Base-by-base conservation (phyloP, 1,140 invertebrate species). In the Aphelinus certus region DNA sequence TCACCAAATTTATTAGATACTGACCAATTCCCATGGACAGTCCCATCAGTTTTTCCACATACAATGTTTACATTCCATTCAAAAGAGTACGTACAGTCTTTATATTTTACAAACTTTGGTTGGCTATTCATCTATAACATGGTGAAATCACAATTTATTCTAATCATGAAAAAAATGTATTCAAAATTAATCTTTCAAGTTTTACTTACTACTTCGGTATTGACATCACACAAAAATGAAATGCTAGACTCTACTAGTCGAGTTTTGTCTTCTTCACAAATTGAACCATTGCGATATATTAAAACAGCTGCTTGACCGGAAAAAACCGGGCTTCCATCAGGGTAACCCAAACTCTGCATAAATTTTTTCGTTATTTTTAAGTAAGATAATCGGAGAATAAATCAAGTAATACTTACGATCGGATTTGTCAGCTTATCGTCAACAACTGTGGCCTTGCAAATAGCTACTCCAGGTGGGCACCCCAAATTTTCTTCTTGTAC, bases 1-100 rank as follows among this genome's bases (percentile, higher is more conserved):
- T 67, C 72, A 7, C 51, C 65, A 61, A 47, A 69, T 46, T 75
- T 73, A 75, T 82, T 82, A 48, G 71, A 71, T 69, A 86, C 78
- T 0, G 53, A 80, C 68, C 83, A 86, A 42, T 82, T 79, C 3
- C 78, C 43, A 42, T 74, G 46, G 77, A 80, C 83, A 64, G 67
- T 68, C 10, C 82, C 83, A 42, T 73, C 67, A 10, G 75, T 57
- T 9, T 76, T 76, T 10, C 76, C 79, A 76, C 89, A 90, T 72
- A 88, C 85, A 68, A 86, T 79, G 74, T 83, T 89, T 26, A 89
- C 90, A 70, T 83, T 82, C 88, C 89, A 90, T 49, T 86, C 82
- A 76, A 90, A 90, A 45, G 75, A 57, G 75, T 89, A 89, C 60
- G 82, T 81, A 79, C 89, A 90, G 68, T 88, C 73, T 26, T 81